A percentile compares a stretch with the other conserved stretches of the same genome.
Evolutionary conservation across 2,113 vertebrate genomes (phyloP).

Genomic region (Ageneiosus marmoratus): DNA sequence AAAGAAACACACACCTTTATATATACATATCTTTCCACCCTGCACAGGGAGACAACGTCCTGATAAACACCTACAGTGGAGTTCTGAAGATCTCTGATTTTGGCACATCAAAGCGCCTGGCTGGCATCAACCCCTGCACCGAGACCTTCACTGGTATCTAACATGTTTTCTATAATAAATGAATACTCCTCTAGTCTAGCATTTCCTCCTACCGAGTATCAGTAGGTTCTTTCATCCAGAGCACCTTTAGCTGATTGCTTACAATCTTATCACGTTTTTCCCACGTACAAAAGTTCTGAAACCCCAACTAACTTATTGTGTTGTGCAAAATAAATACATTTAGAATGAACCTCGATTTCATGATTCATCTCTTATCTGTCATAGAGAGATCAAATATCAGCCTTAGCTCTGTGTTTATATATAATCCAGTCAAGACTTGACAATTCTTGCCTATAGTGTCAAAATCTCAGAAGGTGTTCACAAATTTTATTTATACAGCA

Average conservation of each 20-base stretch:
- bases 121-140: conserved; percentile 96
- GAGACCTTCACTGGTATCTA: conserved; percentile 95
- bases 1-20: no score
- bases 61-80: conserved; percentile 98
- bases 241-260: background rate
- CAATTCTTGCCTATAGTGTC: no score
- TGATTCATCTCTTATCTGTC: background rate
- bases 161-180: conserved; percentile 1
- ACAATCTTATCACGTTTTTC: background rate
- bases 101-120: conserved; percentile 95
- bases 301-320: background rate
- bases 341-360: no score
- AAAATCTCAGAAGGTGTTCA: background rate
- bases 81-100: conserved; percentile 99
- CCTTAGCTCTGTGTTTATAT: no score
- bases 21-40: background rate
- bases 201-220: background rate
- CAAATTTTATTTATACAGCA: no score
- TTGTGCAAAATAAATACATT: no score
- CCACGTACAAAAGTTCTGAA: no score
- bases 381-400: no score
- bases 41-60: conserved; percentile 92
- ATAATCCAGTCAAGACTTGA: no score
- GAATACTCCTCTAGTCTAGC: background rate
- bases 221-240: background rate